Conservation (phyloP, 2,113 vertebrate genomes). For the Passer domesticus region DNA sequence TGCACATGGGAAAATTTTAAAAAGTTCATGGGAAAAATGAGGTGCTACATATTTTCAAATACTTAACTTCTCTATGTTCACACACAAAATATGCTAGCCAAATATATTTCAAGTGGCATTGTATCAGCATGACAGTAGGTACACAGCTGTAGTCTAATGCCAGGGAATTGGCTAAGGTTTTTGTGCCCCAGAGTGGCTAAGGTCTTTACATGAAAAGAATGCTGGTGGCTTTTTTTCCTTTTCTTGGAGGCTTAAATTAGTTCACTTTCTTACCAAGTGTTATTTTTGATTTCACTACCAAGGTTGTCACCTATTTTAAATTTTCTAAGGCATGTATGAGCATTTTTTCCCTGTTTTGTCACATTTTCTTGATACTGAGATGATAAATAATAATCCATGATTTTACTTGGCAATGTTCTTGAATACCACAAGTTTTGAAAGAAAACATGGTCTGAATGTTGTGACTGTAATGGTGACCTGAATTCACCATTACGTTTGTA, state of each 20-base stretch:
- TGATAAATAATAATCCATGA: conserved; percentile 1
- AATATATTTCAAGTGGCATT: background rate
- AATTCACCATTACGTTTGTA: conserved; percentile 22
- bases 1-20: background rate
- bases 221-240: background rate
- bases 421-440: conserved; percentile 38
- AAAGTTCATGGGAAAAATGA: conserved; percentile 5
- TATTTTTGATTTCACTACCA: background rate
- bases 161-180: background rate
- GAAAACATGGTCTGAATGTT: conserved; percentile 46
- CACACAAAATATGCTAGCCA: background rate
- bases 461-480: conserved; percentile 31
- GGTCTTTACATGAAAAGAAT: background rate
- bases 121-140: background rate
- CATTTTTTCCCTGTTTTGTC: conserved; percentile 3
- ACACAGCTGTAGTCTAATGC: background rate
- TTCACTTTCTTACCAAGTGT: background rate
- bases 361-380: conserved; percentile 15
- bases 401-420: conserved; percentile 33
- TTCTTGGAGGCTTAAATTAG: background rate
- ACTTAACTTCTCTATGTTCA: background rate
- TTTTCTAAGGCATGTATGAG: background rate
- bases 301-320: background rate
- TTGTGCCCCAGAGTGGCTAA: background rate
- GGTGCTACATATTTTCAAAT: background rate